Evolutionary conservation across 2,113 vertebrate genomes (phyloP), one percentile per base, ranked within the genome.

Genomic region (Menidia beryllina): DNA sequence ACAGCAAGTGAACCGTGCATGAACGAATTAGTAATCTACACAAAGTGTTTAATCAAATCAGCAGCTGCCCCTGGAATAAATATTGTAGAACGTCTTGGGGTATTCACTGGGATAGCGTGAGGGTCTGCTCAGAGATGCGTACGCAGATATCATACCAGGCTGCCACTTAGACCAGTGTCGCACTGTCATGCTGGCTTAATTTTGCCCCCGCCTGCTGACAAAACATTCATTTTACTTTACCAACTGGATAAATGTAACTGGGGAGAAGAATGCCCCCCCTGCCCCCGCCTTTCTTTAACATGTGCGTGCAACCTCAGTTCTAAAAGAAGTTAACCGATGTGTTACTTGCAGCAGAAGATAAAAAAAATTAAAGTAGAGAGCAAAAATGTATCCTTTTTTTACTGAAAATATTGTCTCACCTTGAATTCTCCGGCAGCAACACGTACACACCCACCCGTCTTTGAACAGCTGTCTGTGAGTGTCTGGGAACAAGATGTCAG

Each of bases 1-100:
- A 93, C 94, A 93, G 91, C 93, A 94, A 96, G 95, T 95, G 95
- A 95, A 96, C 91, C 89, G 79, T 91, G 88, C 70, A 87, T 92
- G 91, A 92, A 88, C 90, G 59, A 90, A 91, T 93, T 93, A 92
- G 86, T 90, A 92, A 91, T 91, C 91, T 88, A 90, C 91, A 92
- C 91, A 91, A 91, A 91, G 91, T 91, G 87, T 86, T 93, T 91
- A 90, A 92, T 93, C 91, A 92, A 89, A 90, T 92, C 91, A 92
- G 84, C 60, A 20, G 79, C 75, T 70, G 81, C 82, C 79, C 88
- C 87, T 78, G 89, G 86, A 91, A 91, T 91, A 88, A 91, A 91
- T 93, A 93, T 92, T 89, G 82, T 77, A 87, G 65, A 70, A 72
- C 30, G 57, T 89, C 86, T 90, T 84, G 85, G 86, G 83, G 82